Evolutionary conservation across 2,797 vertebrate genomes (phyloP).

Genomic region (Poecilia gillii): DNA sequence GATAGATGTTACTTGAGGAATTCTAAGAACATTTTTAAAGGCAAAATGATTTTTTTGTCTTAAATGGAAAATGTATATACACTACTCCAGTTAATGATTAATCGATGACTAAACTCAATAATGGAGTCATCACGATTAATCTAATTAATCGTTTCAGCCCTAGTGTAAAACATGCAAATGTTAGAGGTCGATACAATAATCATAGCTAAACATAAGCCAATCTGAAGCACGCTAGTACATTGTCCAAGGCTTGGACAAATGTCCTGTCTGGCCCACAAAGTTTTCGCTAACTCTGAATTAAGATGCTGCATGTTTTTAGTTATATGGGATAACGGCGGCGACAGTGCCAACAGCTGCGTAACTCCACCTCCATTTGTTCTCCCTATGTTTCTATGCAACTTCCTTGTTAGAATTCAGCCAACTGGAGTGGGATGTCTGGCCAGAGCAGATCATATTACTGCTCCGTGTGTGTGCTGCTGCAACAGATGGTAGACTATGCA

Average conservation of each 20-base stretch:
- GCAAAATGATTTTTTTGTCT: background rate
- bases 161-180: background rate
- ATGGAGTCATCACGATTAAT: background rate
- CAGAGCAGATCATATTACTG: slow-evolving; percentile 73
- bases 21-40: background rate
- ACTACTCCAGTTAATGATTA: background rate
- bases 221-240: background rate
- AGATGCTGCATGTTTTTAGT: background rate
- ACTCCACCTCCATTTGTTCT: slow-evolving; percentile 72
- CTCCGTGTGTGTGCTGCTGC: slow-evolving; percentile 63
- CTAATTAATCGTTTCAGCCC: background rate
- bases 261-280: background rate
- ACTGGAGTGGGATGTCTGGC: slow-evolving; percentile 61
- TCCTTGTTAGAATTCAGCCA: slow-evolving; percentile 57
- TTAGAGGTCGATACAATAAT: background rate
- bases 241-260: too few relatives aligned
- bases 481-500: slow-evolving; percentile 74
- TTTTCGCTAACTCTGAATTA: background rate
- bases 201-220: too few relatives aligned
- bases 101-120: background rate
- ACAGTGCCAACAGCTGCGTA: slow-evolving; percentile 45
- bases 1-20: too few relatives aligned
- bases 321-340: slow-evolving; percentile 6
- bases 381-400: slow-evolving; percentile 42
- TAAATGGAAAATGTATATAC: background rate